A percentile compares a stretch with the other conserved stretches of the same genome.
Conservation (phyloP, 2,888 invertebrate genomes). For the Lottia gigantea region DNA sequence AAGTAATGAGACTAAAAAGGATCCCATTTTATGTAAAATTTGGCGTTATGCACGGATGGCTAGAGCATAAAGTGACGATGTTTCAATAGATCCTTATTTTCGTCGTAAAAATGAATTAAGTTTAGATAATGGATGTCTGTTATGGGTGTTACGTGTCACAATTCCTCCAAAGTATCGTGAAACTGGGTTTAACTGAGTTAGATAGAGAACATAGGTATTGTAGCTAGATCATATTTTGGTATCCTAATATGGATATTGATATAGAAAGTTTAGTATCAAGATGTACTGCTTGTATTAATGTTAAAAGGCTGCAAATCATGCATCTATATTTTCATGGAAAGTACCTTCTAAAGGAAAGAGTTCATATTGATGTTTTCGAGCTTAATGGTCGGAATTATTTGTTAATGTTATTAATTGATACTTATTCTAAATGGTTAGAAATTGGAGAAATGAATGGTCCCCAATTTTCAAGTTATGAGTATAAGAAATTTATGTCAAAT, state of each 20-base stretch:
- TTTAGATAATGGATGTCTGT: conserved; percentile 22
- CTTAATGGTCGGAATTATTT: conserved; percentile 36
- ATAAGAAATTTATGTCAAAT: conserved; percentile 26
- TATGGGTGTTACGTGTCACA: conserved; percentile 31
- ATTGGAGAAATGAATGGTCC: conserved; percentile 14
- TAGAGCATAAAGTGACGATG: conserved; percentile 6
- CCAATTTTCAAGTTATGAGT: conserved; percentile 16
- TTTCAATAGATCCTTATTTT: conserved; percentile 1
- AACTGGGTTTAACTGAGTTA: conserved; percentile 27
- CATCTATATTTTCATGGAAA: conserved; percentile 45
- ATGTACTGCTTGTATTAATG: conserved; percentile 32
- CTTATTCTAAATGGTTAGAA: conserved; percentile 42
- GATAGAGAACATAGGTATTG: conserved; percentile 33
- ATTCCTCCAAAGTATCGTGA: conserved; percentile 23
- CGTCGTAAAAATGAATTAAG: conserved; percentile 15
- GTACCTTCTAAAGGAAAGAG: conserved; percentile 37
- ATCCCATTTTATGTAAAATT: conserved; percentile 7
- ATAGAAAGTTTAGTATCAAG: conserved; percentile 24
- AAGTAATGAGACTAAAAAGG: conserved; percentile 11
- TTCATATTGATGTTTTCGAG: conserved; percentile 49
- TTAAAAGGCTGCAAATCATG: conserved; percentile 26
- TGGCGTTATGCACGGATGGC: conserved; percentile 7
- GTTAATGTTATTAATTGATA: conserved; percentile 40
- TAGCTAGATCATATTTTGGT: conserved; percentile 36
- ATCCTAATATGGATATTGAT: conserved; percentile 36